Evolutionary conservation across 2,113 vertebrate species (phyloP).

Genomic region (Nibea albiflora): DNA sequence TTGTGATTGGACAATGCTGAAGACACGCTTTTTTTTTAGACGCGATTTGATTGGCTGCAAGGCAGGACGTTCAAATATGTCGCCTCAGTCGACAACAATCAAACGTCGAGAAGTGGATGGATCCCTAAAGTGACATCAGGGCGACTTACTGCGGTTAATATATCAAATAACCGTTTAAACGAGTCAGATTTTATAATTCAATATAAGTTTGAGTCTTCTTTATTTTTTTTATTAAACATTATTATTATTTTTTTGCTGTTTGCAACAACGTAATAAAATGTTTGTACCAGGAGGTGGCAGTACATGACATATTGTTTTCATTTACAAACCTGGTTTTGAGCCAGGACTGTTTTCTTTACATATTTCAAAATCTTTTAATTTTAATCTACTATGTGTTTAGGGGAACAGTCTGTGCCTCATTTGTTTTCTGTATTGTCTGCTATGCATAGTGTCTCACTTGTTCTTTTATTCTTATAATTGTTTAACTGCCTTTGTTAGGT

Average conservation of each 20-base stretch:
- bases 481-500: too few relatives aligned
- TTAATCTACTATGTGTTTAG: too few relatives aligned
- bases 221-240: background rate
- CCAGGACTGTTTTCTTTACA: background rate
- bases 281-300: conserved; percentile 71
- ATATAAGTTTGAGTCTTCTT: background rate
- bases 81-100: conserved; percentile 48
- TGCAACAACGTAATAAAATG: background rate
- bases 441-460: too few relatives aligned
- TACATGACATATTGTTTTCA: conserved; percentile 12
- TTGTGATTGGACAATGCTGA: conserved; percentile 64
- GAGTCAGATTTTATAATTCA: background rate
- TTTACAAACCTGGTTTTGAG: background rate
- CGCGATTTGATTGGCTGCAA: conserved; percentile 64
- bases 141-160: background rate
- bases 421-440: too few relatives aligned
- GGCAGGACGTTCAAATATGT: conserved; percentile 1
- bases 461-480: too few relatives aligned
- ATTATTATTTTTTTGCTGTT: background rate
- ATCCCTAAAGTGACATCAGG: background rate
- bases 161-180: background rate
- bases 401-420: too few relatives aligned
- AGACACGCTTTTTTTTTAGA: accelerated
- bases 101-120: background rate
- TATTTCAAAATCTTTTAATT: background rate